Evolutionary conservation across 2,113 vertebrate species (phyloP).

Genomic region (Cariama cristata): DNA sequence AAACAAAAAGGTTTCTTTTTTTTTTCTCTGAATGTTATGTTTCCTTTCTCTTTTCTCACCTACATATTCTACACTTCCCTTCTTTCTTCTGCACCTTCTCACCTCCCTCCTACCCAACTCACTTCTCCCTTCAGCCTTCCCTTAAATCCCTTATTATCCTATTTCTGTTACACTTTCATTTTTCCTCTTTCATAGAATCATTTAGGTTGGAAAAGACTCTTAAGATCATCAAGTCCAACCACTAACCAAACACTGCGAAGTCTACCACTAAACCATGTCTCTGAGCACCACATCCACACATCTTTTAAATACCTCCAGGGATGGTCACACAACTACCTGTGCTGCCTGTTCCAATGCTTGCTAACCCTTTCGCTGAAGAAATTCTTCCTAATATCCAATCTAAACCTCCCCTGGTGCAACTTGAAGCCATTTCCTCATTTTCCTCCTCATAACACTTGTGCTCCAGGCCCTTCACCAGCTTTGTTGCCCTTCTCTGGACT

Average conservation of each 20-base stretch:
- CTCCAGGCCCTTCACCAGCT: too few relatives aligned
- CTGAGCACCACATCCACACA: not conserved
- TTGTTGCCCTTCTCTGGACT: too few relatives aligned
- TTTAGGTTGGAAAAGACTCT: not conserved
- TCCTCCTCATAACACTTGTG: too few relatives aligned
- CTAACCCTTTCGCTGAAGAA: not conserved
- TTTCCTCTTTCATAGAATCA: not conserved
- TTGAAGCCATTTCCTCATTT: not conserved
- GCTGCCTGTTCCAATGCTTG: not conserved
- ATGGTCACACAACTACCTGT: not conserved
- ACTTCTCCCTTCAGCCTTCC: not conserved
- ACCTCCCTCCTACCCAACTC: not conserved
- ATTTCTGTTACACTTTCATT: not conserved
- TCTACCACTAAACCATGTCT: not conserved
- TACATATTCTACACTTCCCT: not conserved
- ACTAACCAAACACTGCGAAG: not conserved
- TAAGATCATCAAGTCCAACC: not conserved
- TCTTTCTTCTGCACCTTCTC: not conserved
- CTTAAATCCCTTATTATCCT: not conserved
- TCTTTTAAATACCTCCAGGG: not conserved
- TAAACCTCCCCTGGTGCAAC: not conserved
- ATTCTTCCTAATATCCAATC: not conserved
- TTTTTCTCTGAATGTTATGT: not conserved
- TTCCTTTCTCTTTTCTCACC: not conserved
- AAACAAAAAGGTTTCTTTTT: rapidly evolving